Evolutionary conservation across 2,888 invertebrate species (phyloP), one percentile per base, ranked within the genome.

Genomic region (Ophioninae sp.): DNA sequence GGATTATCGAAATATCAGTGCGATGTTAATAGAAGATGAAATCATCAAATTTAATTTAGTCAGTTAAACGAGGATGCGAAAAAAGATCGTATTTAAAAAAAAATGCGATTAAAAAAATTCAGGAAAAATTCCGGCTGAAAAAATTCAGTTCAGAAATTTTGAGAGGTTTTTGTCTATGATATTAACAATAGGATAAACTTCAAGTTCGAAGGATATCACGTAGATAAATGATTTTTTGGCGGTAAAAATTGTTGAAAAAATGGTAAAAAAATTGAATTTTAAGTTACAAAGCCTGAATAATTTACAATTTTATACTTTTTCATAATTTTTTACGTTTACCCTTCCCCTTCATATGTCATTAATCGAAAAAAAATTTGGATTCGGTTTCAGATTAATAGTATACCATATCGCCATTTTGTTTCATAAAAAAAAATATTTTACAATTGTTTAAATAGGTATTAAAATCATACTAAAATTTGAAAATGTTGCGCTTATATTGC

Each of bases 301-400:
- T 61, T 61, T 61, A 5, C 20, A 61, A 61, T 23, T 61, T 61
- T 61, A 23, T 23, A 20, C 61, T 61, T 61, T 61, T 61, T 41
- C 8, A 61, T 23, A 61, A 5, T 3, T 61, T 22, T 23, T 23
- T 23, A 22, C 8, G 61, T 23, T 61, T 23, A 61, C 23, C 7
- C 61, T 61, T 61, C 8, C 61, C 61, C 22, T 23, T 9, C 20
- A 23, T 10, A 61, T 23, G 23, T 23, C 23, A 9, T 22, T 61
- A 61, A 61, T 22, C 23, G 61, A 23, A 61, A 58, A 58, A 58
- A 10, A 58, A n/a, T n/a, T 58, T 58, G 13, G 6, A 7, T 61
- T 61, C 23, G 22, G 9, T 61, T 23, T 23, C 20, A 22, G 58
- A 61, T 61, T 2, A 20, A 61, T 5, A 61, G 23, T 20, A 61